Base-by-base conservation (phyloP, 2,797 vertebrate species). In the Lateolabrax maculatus region DNA sequence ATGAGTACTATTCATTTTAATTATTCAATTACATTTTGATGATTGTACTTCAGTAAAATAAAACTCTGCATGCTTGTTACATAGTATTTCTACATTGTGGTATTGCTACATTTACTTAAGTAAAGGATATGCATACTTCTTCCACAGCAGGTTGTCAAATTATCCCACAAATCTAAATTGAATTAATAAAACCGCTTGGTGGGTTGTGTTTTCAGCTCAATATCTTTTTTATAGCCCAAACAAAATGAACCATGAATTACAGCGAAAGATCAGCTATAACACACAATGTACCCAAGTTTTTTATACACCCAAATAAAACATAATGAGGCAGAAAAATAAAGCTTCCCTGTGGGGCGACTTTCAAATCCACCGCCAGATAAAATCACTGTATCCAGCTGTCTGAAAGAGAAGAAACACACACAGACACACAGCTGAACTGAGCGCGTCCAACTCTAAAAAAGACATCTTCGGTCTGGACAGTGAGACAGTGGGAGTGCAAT, bases 301-400 rank as follows among this genome's bases (percentile, higher is more conserved):
- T 34, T 34, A 34, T 34, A 58, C 19, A 31, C 27, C 18, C 44
- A 36, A 57, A 69, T 65, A 69, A 78, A 83, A 69, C 31, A 27
- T 41, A 53, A 74, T 48, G 52, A 74, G 12, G 64, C 64, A 52
- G 57, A 46, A 75, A 58, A 41, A 62, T 34, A 1, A 51, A 43
- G 44, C 56, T 27, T 66, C 27, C 53, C 36, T 34, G 36, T 52
- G 37, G 9, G 19, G 19, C 3, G 18, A 6, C 36, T 6, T 21
- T 41, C 1, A 9, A 25, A 27, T 34, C n/a, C 63, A 23, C 5
- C 52, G 13, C 9, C 55, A 62, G 29, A 27, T 53, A 12, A 5
- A 53, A 27, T 51, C 25, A 15, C 37, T 1, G 13, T 9, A 11
- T 21, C 31, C n/a, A 41, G 12, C 49, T 55, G 21, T 15, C 9